Conservation (phyloP, 2,113 vertebrate genomes). For the Empidonax alnorum region DNA sequence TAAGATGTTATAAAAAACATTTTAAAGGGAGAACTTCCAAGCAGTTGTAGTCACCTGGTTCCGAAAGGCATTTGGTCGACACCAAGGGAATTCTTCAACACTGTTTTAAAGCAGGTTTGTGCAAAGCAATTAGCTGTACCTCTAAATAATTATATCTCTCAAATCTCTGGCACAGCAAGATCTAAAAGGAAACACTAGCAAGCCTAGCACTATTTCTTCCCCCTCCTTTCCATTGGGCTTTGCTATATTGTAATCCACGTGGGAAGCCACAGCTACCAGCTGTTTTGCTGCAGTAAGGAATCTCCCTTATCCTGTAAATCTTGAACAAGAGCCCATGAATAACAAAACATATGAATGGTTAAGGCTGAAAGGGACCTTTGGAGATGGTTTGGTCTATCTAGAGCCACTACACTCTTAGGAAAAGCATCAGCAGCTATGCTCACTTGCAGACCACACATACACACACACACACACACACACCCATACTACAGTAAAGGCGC, state of each 20-base stretch:
- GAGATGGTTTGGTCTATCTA: neutral
- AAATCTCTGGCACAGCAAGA: neutral
- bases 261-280: neutral
- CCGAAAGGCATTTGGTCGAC: neutral
- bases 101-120: neutral
- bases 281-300: neutral
- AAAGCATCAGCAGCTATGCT: neutral
- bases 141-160: neutral
- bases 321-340: neutral
- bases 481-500: neutral
- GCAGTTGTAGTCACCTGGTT: neutral
- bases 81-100: neutral
- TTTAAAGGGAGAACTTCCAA: neutral
- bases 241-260: accelerated
- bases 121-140: neutral
- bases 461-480: neutral
- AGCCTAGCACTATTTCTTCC: neutral
- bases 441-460: neutral
- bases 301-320: neutral
- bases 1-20: neutral
- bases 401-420: neutral
- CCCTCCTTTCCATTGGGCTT: neutral
- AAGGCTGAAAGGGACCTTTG: neutral
- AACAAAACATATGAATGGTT: neutral
- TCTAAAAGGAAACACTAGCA: neutral